Percentiles rank a stretch among this genome's conserved stretches.
Conservation (phyloP, 2,797 vertebrate genomes). For the Remorina albescens region DNA sequence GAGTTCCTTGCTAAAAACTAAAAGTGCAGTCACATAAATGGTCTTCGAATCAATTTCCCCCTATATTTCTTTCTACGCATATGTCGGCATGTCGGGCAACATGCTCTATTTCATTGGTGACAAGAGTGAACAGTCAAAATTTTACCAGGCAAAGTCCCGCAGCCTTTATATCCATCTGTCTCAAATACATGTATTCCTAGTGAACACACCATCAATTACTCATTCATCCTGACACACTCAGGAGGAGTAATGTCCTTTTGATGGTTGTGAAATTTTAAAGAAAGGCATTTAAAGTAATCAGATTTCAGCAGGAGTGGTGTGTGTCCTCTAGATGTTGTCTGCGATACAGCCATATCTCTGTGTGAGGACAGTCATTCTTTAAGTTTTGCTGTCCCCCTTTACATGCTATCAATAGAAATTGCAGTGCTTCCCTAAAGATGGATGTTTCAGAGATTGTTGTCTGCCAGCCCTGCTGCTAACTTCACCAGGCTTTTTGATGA, state of each 20-base stretch:
- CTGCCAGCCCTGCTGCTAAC: slow-evolving; percentile 68
- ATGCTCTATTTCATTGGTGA: slow-evolving; percentile 36
- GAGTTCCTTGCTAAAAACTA: slow-evolving; percentile 38
- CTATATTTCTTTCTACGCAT: slow-evolving; percentile 25
- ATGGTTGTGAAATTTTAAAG: slow-evolving; percentile 82
- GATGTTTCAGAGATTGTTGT: slow-evolving; percentile 82
- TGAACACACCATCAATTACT: slow-evolving; percentile 74
- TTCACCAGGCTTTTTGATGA: slow-evolving; percentile 76
- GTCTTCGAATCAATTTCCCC: slow-evolving; percentile 23
- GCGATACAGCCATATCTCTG: slow-evolving; percentile 76
- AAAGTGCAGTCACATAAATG: background rate
- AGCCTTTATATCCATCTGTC: slow-evolving; percentile 40
- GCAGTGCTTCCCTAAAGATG: slow-evolving; percentile 78
- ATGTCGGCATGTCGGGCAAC: slow-evolving; percentile 16
- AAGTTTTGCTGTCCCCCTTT: slow-evolving; percentile 80
- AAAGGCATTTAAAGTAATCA: slow-evolving; percentile 81
- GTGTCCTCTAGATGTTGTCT: slow-evolving; percentile 86
- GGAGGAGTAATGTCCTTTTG: slow-evolving; percentile 80
- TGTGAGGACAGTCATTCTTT: slow-evolving; percentile 79
- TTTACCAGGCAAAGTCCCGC: slow-evolving; percentile 27
- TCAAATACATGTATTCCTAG: slow-evolving; percentile 57
- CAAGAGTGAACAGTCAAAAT: slow-evolving; percentile 29
- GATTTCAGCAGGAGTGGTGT: slow-evolving; percentile 75
- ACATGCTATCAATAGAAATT: slow-evolving; percentile 81
- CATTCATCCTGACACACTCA: slow-evolving; percentile 76